Evolutionary conservation across 2,797 vertebrate genomes (phyloP), one percentile per base, ranked within the genome.

Genomic region (Epinephelus coioides): DNA sequence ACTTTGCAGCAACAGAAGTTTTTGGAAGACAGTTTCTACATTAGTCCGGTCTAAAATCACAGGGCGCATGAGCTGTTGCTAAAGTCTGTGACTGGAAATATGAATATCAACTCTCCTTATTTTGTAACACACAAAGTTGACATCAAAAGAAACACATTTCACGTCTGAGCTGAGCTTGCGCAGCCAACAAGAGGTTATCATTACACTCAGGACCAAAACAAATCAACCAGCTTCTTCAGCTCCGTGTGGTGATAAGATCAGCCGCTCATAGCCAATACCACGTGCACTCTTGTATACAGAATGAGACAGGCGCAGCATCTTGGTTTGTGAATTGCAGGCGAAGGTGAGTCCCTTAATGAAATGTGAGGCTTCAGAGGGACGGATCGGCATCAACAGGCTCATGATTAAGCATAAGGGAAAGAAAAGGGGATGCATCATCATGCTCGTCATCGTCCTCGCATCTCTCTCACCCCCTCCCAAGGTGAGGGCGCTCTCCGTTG

Each of bases 341-440:
- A 84, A 86, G 73, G 89, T 76, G 84, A 89, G 85, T 79, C 73
- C 73, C 74, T 78, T 83, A 86, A 94, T 83, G 83, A 89, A 87
- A 89, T 77, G 80, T 69, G 60, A 76, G 72, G 68, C 47, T n/a
- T 73, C 27, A 19, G 62, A 75, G 79, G 76, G 63, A 75, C 61
- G 83, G 89, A 88, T 89, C 78, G 79, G 90, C 91, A 91, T 92
- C 90, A 87, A 83, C 86, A 72, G 73, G 83, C 86, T 92, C 89
- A 91, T 91, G 93, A 94, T 94, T 95, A 93, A 94, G 93, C 90
- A 93, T 90, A 75, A 89, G 78, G 82, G 46, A 62, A 53, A 30
- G 71, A 78, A 88, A 84, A 84, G 68, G 82, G 83, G 88, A 88
- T 44, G 89, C 91, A 88, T 90, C 88, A 54, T 65, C 30, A 46